Base-by-base conservation (phyloP, 2,113 vertebrate genomes). In the Kobus ellipsiprymnus region DNA sequence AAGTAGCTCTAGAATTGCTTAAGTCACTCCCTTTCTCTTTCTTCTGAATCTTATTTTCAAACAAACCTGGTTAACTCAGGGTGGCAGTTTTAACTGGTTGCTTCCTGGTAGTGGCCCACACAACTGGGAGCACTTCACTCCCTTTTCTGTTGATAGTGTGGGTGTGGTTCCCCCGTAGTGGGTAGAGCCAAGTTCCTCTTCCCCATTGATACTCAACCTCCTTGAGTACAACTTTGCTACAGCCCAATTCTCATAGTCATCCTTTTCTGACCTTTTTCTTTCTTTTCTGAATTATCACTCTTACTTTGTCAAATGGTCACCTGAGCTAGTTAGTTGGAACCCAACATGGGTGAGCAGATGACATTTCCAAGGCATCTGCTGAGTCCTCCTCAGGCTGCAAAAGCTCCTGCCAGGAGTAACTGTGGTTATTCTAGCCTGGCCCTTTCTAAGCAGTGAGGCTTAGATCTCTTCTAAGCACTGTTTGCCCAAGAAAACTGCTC, bases 401-500 rank as follows among this genome's bases (percentile, higher is more conserved):
- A 93, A 33, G 13, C 48, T 87, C 30, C 16, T 33, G 6, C 11
- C n/a, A 12, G 29, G 36, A 44, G 15, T 90, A 33, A 87, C 60
- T 15, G 44, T 78, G 46, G 7, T 67, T 81, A 80, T 50, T 80
- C 52, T 25, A 91, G n/a, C 7, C 33, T 71, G 12, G 83, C 29
- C 64, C 19, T 87, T 87, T 54, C n/a, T 85, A 77, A 90, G 54
- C 36, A 95, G 17, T 55, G 77, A 92, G 25, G 21, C 40, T 93
- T 67, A 85, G 29, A 91, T 92, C 90, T 87, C 97, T 87, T 97
- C 96, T 97, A 94, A 96, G 98, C 54, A 97, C 97, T 96, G 98
- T 98, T 98, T 98, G 97, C 94, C 95, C 98, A 98, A 98, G 97
- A 96, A 96, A 94, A 97, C 95, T 96, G 96, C 95, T 98, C 95